Base-by-base conservation (phyloP, 1,140 invertebrate genomes). In the Apis laboriosa region DNA sequence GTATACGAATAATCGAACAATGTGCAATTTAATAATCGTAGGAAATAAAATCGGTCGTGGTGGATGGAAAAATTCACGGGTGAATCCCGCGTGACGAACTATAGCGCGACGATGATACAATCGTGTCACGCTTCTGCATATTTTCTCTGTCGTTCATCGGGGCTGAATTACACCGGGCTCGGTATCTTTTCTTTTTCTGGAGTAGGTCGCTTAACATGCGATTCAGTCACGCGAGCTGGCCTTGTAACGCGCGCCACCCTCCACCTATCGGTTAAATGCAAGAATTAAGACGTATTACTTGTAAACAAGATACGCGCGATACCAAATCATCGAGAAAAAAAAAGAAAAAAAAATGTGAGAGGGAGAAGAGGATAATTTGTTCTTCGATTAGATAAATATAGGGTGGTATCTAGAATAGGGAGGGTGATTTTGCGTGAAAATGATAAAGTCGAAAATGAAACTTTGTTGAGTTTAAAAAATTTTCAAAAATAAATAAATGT, bases 281-380 rank as follows among this genome's bases (percentile, higher is more conserved):
- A 68, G 49, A 68, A 81, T 81, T 81, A 81, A 81, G 80, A 81
- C 49, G 80, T 77, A 81, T 81, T 77, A 68, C 80, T 81, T 77
- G 80, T 81, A 81, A 81, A 77, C 80, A 81, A 81, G 80, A 81
- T 81, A n/a, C 11, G 53, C 73, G 8, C 61, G 80, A 81, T 77
- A 81, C 9, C 24, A 9, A 17, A 13, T 15, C 8, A 68, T 64
- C 73, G 55, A 58, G 53, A 66, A 21, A 49, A 34, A 34, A 34
- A 34, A 34, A 34, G 34, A 34, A 34, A 34, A 34, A 28, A 56
- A 19, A 53, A 74, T 21, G 11, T 13, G 12, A 3, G 28, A 43
- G 34, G 34, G 34, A 2, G 34, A 43, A 43, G 34, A 4, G 2
- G 34, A 43, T 43, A 43, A 43, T 7, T 43, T 7, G 34, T 43